Base-by-base conservation (phyloP, 2,888 invertebrate genomes). In the Pinctada fucata region DNA sequence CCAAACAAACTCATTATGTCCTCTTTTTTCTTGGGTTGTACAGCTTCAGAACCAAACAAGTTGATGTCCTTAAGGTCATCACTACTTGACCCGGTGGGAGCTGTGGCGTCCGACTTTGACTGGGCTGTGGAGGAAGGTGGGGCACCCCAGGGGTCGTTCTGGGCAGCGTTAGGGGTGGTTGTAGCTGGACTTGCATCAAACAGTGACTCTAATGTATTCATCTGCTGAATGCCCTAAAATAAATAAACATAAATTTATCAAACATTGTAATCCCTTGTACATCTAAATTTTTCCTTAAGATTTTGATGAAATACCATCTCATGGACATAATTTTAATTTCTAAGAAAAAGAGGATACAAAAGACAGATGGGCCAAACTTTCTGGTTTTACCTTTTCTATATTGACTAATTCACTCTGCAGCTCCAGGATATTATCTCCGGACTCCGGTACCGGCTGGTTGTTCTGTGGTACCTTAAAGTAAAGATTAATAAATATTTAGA, bases 401-500 rank as follows among this genome's bases (percentile, higher is more conserved):
- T 84, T 86, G 68, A 87, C 86, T 67, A 89, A 80, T 70, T 90
- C 89, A 74, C 84, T 87, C 76, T 89, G 88, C 49, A 90, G 81
- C 78, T 88, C 87, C 13, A 89, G 80, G 47, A 90, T 80, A 71
- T 87, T 86, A 31, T 84, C 83, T 45, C 79, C 83, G 31, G 85
- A 83, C 66, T 88, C 83, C 49, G 82, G 80, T 2, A 85, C 84
- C 47, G 85, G 81, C 65, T 76, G 79, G 75, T 87, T 85, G 76
- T 86, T 88, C 52, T 77, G 73, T 10, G 88, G 88, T 52, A 86
- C 86, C 88, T 89, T 80, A 3, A 76, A 73, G 58, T 10, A 72
- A 72, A 66, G 63, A 65, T n/a, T 10, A 52, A n/a, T n/a, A 3
- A 45, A 31, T 31, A 31, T 31, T 31, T 31, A 31, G 31, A 31